Evolutionary conservation across 2,888 invertebrate genomes (phyloP).

Genomic region (Pharmacophagus antenor): DNA sequence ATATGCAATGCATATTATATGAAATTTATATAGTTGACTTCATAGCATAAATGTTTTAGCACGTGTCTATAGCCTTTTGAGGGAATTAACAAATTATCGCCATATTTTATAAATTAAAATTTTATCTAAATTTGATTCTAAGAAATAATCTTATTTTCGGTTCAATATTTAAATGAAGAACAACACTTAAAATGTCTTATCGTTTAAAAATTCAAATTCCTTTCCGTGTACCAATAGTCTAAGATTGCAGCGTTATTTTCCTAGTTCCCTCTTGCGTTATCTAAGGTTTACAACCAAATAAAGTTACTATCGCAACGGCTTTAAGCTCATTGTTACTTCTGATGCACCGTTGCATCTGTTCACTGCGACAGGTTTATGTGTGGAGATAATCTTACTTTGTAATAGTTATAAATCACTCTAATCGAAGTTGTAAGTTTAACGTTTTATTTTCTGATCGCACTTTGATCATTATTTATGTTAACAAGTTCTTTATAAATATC

Average conservation of each 20-base stretch:
- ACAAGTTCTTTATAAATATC: slow-evolving; percentile 16
- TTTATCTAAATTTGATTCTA: no score
- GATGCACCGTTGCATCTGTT: not conserved
- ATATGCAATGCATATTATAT: no score
- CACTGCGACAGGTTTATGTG: slow-evolving; percentile 13
- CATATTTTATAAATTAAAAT: no score
- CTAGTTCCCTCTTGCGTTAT: not conserved
- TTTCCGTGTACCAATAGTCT: not conserved
- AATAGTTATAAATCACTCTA: slow-evolving; percentile 32
- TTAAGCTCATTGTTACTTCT: slow-evolving; percentile 2
- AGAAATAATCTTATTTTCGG: no score
- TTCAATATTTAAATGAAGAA: no score
- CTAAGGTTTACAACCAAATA: not conserved
- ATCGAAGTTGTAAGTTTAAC: slow-evolving; percentile 31
- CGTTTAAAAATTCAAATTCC: not conserved
- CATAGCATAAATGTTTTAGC: no score
- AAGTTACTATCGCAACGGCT: not conserved
- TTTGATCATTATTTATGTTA: slow-evolving; percentile 26
- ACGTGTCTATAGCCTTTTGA: no score
- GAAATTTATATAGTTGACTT: no score
- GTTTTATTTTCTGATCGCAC: slow-evolving; percentile 15
- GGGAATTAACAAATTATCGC: no score
- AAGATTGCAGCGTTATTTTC: not conserved
- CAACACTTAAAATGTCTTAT: no score
- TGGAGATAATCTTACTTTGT: slow-evolving; percentile 27